Base-by-base conservation (phyloP, 2,113 vertebrate species). In the Tursiops truncatus region DNA sequence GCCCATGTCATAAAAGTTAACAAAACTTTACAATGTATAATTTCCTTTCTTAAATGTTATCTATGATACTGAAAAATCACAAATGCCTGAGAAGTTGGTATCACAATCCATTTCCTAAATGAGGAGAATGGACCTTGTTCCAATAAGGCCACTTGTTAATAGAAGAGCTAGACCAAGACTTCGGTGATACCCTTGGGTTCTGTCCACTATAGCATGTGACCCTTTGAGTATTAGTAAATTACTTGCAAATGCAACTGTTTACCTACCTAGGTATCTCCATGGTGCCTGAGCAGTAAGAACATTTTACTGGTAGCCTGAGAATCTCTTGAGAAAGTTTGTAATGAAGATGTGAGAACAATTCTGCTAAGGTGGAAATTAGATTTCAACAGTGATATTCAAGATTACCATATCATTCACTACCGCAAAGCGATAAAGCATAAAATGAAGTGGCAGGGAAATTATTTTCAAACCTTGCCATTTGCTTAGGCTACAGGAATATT, bases 311-410 rank as follows among this genome's bases (percentile, higher is more conserved):
- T 65, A 87, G 31, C 13, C 44, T 91, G 53, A 90, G 70, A 15
- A 36, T 63, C 83, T 97, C 89, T 89, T 68, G 44, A 90, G 76
- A 92, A 47, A 80, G 41, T 70, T 95, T 60, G 10, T 91, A 94
- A 89, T 47, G 79, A 70, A 94, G 23, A 14, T 73, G 62, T 94
- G 73, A 93, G 74, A 91, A 86, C 47, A 91, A 33, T 86, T 96
- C 94, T 60, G 58, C 93, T 38, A 82, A 86, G 89, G 67, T 89
- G 58, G 89, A 88, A 96, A 97, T 94, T 68, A 88, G 38, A 84
- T 91, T 85, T 95, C 50, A n/a, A 5, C 33, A 47, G 38, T 56
- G n/a, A 8, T 33, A 7, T 80, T 92, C 21, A 76, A 74, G 26
- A 70, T 62, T 50, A 92, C 60, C 33, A 33, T 77, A 88, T 85